Base-by-base conservation (phyloP, 2,797 vertebrate genomes). In the Sebastes diaconus region DNA sequence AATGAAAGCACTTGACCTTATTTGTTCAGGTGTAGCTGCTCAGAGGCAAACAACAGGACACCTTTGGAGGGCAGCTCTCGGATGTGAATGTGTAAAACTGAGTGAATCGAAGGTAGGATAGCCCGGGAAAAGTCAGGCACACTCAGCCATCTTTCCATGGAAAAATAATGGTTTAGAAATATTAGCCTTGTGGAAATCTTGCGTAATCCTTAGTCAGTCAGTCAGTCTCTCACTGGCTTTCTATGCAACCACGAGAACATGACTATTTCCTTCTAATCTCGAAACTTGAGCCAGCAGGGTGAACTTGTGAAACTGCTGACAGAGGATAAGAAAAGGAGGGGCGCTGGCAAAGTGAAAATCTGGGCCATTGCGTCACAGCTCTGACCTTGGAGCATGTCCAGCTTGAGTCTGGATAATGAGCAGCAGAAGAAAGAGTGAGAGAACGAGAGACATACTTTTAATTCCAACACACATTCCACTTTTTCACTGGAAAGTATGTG, bases 271-370 rank as follows among this genome's bases (percentile, higher is more conserved):
- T 55, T 81, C 22, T 67, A 78, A 87, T 87, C 71, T 83, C 0
- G 39, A 81, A 90, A 88, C 66, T 30, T 34, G 52, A 86, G 84
- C 68, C 74, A 73, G 69, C 58, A 55, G 74, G 36, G 63, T 71
- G 73, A 82, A 88, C 74, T 90, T 90, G 82, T 80, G 84, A 93
- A 94, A 94, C 75, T 87, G 93, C 90, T 94, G 93, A 94, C 87
- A 66, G 63, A 61, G 75, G 76, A 86, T 81, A 87, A 91, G 85
- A 83, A 79, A 79, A 85, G 87, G 84, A 88, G 79, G 85, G 78
- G 78, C 58, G 11, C 39, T 64, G 65, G 84, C 75, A 72, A 77
- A 85, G 81, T 63, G 72, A 82, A 88, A 88, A 92, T 88, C 74
- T 91, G 85, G 90, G 90, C 86, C 79, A 71, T 76, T 88, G 90